Evolutionary conservation across 2,888 invertebrate species (phyloP).

Genomic region (Seladonia tumulorum): DNA sequence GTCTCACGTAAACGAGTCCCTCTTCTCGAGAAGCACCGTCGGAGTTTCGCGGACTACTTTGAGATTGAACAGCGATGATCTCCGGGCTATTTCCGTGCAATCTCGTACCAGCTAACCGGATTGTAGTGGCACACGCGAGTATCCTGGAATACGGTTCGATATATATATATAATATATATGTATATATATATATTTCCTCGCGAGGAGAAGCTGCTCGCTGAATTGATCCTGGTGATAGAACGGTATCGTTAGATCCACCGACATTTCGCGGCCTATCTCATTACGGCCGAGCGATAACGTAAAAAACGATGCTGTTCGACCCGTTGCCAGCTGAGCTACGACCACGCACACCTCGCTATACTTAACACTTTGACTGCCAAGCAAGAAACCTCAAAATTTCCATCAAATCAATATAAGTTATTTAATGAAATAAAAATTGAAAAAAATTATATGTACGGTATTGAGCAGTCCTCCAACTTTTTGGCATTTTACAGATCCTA

Average conservation of each 20-base stretch:
- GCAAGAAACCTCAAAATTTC: no score
- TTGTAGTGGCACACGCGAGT: constrained; percentile 66
- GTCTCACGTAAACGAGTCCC: constrained; percentile 33
- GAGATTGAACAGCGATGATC: constrained; percentile 75
- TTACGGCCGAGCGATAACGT: constrained; percentile 24
- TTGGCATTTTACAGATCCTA: no score
- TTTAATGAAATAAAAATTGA: no score
- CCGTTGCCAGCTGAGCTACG: background rate
- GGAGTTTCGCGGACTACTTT: constrained; percentile 63
- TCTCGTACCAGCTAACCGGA: constrained; percentile 78
- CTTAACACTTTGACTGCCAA: no score
- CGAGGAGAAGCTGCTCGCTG: constrained; percentile 40
- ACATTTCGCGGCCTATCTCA: constrained; percentile 36
- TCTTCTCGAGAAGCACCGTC: background rate
- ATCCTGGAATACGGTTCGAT: constrained; percentile 46
- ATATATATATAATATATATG: no score
- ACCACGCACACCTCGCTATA: background rate
- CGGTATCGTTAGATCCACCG: constrained; percentile 14
- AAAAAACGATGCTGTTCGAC: constrained; percentile 22
- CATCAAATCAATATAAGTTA: no score
- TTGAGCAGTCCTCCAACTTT: no score
- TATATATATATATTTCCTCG: constrained; percentile 21
- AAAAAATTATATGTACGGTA: no score
- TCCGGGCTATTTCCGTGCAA: constrained; percentile 80
- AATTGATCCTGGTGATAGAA: constrained; percentile 50